phyloP scores from a whole-genome alignment of 2,797 vertebrate genomes.

The Diceros bicornis region DNA sequence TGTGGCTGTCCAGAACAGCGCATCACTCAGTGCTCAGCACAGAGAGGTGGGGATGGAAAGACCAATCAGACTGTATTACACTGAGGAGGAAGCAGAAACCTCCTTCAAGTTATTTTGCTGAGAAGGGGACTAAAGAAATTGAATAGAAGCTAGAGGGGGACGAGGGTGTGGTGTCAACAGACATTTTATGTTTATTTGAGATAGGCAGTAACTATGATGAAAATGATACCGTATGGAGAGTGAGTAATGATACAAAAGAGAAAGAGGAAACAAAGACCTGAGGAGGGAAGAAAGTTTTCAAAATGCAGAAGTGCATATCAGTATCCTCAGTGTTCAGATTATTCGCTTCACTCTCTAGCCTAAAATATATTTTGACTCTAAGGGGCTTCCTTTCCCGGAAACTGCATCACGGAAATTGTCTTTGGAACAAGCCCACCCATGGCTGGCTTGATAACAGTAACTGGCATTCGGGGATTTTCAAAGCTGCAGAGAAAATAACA shows the following conservation, averaged over 20 bases:
- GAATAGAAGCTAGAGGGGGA: background rate
- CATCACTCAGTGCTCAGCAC: accelerated
- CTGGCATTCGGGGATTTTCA: constrained; percentile 79
- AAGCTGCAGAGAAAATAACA: constrained; percentile 74
- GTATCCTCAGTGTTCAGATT: background rate
- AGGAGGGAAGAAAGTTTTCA: background rate
- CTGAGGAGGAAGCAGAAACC: background rate
- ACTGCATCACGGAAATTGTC: constrained; percentile 41
- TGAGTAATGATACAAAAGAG: background rate
- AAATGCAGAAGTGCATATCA: accelerated
- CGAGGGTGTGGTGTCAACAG: too few relatives aligned
- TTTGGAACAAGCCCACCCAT: constrained; percentile 36
- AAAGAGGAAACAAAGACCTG: background rate
- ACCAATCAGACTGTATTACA: background rate
- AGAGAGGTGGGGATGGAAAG: background rate
- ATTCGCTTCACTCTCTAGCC: background rate
- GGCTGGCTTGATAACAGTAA: constrained; percentile 77
- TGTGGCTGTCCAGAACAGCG: background rate
- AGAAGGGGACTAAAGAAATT: background rate
- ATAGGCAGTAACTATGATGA: background rate
- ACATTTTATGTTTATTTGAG: background rate
- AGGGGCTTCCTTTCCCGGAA: constrained; percentile 51
- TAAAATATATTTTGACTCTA: background rate
- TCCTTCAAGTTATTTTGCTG: background rate
- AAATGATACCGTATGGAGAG: background rate